Base-by-base conservation (phyloP, 1,140 invertebrate genomes). In the Physella acuta region DNA sequence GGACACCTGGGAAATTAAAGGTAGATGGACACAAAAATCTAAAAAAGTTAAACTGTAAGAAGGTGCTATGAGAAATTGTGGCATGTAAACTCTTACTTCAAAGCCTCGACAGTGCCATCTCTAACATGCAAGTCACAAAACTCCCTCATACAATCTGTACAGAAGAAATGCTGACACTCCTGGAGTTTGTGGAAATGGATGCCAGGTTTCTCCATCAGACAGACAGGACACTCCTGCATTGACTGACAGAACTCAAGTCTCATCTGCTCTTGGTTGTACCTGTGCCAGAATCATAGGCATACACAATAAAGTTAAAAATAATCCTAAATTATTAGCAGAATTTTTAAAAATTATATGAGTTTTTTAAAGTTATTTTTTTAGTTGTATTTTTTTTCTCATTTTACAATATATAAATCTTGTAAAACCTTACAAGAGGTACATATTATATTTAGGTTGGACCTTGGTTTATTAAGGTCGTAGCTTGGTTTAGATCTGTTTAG, bases 1-100 rank as follows among this genome's bases (percentile, higher is more conserved):
- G 78, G 78, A 63, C 76, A 79, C 30, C 78, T 79, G 67, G 3
- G 68, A 65, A 28, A 66, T n/a, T n/a, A n/a, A n/a, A n/a, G n/a
- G n/a, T n/a, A n/a, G n/a, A n/a, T 37, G 36, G 59, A 61, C 14
- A n/a, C 59, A 61, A 26, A 37, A 63, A 28, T 31, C 30, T 5
- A 39, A 20, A 68, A 17, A 30, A 52, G 37, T 26, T 37, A 67
- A n/a, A n/a, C n/a, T n/a, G n/a, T n/a, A n/a, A n/a, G n/a, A n/a
- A n/a, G n/a, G n/a, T n/a, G n/a, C n/a, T n/a, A 11, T 44, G 20
- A 44, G 39, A 44, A 44, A 44, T 44, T 8, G 20, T 8, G 39
- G 8, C 39, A 44, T 44, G 39, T 44, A 44, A 44, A 20, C 39
- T 44, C 24, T 49, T 24, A 79, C 78, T 33, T 72, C 1, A 79